Evolutionary conservation across 2,113 vertebrate genomes (phyloP).

Genomic region (Cygnus buccinator): DNA sequence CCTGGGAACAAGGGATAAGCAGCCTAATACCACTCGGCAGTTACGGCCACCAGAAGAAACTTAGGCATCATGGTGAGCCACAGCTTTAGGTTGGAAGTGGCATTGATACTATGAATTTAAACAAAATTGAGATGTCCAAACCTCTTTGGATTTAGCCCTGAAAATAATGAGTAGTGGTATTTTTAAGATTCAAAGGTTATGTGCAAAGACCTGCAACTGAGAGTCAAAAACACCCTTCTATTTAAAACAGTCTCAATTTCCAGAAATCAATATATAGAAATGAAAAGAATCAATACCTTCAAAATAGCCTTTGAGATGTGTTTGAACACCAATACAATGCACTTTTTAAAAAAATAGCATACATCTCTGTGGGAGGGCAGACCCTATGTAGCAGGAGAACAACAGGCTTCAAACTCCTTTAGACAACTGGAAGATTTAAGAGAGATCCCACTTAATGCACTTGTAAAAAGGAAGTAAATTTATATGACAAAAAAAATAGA

Average conservation of each 20-base stretch:
- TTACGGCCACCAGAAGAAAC: background rate
- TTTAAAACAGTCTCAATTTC: background rate
- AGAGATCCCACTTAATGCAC: background rate
- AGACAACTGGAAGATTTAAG: background rate
- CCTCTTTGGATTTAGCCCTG: background rate
- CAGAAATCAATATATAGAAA: background rate
- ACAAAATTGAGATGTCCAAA: background rate
- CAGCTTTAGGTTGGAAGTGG: background rate
- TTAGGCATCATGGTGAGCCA: background rate
- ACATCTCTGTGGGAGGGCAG: background rate
- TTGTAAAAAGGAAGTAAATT: background rate
- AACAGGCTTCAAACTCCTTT: background rate
- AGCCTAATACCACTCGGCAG: accelerated
- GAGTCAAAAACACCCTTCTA: background rate
- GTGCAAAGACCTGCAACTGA: background rate
- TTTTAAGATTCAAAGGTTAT: background rate
- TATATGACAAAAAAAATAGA: background rate
- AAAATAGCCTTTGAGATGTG: background rate
- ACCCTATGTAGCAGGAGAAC: background rate
- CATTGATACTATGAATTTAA: background rate
- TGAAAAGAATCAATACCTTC: background rate
- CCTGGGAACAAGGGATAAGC: background rate
- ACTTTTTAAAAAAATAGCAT: background rate
- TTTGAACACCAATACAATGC: background rate
- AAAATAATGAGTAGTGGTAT: background rate